Percentiles rank a stretch among this genome's conserved stretches.
These are phyloP conservation scores for Peromyscus aztecus DNA, from an alignment of 2,797 vertebrate genomes.

Conservation along the genomic window DNA sequence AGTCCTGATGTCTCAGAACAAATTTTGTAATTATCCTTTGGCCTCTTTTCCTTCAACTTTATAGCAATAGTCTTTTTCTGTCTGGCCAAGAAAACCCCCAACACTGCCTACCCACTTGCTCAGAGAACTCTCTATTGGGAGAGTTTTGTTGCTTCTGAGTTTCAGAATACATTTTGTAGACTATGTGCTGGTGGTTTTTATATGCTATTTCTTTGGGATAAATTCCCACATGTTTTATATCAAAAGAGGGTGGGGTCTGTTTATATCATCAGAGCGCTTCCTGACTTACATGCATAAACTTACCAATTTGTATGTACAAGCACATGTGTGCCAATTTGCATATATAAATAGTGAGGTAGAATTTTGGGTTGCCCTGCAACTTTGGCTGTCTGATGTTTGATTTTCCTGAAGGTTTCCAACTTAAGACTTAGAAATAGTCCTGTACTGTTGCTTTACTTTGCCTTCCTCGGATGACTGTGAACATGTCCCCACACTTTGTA, in stretches of 20 bases:
- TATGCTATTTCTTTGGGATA: neutral
- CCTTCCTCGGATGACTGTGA: neutral
- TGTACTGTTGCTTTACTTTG: neutral
- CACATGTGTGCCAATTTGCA: neutral
- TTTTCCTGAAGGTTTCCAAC: neutral
- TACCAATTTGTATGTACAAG: neutral
- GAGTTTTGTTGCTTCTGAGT: neutral
- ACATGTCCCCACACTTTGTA: neutral
- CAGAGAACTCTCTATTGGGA: neutral
- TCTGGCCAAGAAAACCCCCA: neutral
- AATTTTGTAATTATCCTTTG: neutral
- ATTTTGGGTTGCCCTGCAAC: neutral
- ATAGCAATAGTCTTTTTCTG: neutral
- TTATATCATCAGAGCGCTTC: neutral
- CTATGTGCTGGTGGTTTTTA: neutral
- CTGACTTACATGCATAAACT: neutral
- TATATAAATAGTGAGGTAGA: neutral
- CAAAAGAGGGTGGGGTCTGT: neutral
- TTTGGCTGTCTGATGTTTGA: neutral
- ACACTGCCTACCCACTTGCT: neutral
- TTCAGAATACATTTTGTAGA: neutral
- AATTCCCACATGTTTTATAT: slow-evolving; percentile 44
- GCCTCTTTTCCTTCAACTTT: neutral
- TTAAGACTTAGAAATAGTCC: neutral
- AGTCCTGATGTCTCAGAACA: neutral